Evolutionary conservation across 2,888 invertebrate species (phyloP), one percentile per base, ranked within the genome.

Genomic region (Drosophila lacicola): DNA sequence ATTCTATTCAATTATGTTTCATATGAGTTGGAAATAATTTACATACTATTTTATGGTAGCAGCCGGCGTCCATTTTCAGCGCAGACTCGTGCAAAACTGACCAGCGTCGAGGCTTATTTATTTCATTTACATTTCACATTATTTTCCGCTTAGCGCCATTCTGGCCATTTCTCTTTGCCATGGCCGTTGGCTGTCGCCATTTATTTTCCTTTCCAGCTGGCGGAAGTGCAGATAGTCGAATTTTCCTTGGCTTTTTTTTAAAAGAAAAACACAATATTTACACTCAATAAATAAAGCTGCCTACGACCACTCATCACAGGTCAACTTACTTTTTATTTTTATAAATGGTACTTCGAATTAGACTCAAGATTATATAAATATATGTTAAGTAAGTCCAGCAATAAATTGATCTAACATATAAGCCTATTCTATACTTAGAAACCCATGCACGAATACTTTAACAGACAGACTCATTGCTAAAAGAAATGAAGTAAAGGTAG

Each of bases 31-130:
- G 10, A 47, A 47, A 42, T 34, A 73, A 53, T 63, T 56, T 61
- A 88, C 88, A 68, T 88, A 86, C 83, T 79, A 86, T 85, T 82
- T 70, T 86, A 54, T 68, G 70, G 54, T 29, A 70, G 62, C 68
- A 50, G 74, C 70, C 80, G 80, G 89, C 80, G 83, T 80, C 84
- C 89, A 88, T 88, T 80, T 80, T 67, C 88, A 71, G 64, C 49
- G 87, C 87, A 57, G 78, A 74, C 72, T 82, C 80, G 58, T 68
- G 78, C 75, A 75, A 54, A 83, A 84, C 84, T 88, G 87, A 82
- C 72, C 70, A 50, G 33, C 44, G 42, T n/a, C 42, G 66, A 68
- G 73, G 53, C 63, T 70, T 75, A 58, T 73, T 70, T 67, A 56
- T 69, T 82, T 84, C 79, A 67, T 76, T 76, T 69, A 51, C 67